These are phyloP conservation scores for Bradypodion ventrale DNA, from an alignment of 2,797 vertebrate genomes.

Conservation along the genomic window DNA sequence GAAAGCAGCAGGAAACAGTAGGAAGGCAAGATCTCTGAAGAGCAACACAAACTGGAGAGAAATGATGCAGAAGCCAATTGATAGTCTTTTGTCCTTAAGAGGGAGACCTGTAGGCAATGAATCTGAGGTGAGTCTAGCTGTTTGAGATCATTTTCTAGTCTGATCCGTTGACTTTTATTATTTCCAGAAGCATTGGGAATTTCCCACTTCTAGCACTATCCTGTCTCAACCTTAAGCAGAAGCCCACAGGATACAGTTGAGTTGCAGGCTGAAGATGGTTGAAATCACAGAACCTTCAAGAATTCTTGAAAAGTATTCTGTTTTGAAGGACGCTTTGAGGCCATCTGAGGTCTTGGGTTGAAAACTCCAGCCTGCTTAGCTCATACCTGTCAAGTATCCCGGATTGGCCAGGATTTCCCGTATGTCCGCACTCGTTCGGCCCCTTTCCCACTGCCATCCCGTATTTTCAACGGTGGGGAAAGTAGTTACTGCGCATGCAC, in stretches of 20 bases:
- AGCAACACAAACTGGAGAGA: constrained; percentile 24
- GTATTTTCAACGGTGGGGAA: too few species aligned
- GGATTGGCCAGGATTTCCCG: too few species aligned
- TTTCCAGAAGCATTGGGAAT: background rate
- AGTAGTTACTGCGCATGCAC: too few species aligned
- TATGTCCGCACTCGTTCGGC: too few species aligned
- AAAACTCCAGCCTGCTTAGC: too few species aligned
- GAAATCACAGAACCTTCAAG: background rate
- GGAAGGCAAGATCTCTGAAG: constrained; percentile 30
- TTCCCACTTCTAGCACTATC: background rate
- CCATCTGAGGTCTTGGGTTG: background rate
- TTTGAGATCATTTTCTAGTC: constrained; percentile 4
- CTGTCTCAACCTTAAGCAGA: background rate
- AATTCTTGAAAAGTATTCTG: background rate
- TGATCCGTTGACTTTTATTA: background rate
- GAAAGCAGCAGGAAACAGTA: constrained; percentile 26
- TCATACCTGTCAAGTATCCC: too few species aligned
- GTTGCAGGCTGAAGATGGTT: background rate
- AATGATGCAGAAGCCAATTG: constrained; percentile 38
- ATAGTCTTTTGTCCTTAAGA: constrained; percentile 31
- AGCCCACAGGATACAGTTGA: too few species aligned
- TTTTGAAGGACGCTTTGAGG: background rate
- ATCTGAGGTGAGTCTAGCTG: constrained; percentile 54
- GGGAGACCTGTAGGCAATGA: constrained; percentile 54
- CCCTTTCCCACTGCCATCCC: too few species aligned